Conservation (phyloP, 2,797 vertebrate species). For the Tarsius wallacei region DNA sequence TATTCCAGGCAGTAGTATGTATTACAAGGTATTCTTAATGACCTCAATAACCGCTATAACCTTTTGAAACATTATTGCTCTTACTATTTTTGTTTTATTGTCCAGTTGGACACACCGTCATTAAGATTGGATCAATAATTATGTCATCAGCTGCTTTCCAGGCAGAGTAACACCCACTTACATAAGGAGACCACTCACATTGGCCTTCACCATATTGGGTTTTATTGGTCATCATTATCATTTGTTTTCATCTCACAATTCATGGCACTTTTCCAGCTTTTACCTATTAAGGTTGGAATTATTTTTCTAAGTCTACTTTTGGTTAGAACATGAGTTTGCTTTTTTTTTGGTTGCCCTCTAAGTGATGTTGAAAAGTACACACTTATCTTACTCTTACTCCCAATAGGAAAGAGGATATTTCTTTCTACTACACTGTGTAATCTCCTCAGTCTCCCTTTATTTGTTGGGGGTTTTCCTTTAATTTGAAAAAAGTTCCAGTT, state of each 20-base stretch:
- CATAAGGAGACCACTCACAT: conserved; percentile 46
- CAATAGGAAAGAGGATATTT: not conserved
- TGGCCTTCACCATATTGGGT: conserved; percentile 35
- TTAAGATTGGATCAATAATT: conserved; percentile 60
- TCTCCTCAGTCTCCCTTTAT: not conserved
- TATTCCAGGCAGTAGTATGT: conserved; percentile 51
- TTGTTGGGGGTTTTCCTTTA: conserved; percentile 41
- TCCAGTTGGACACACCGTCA: conserved; percentile 32
- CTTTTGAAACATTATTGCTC: conserved; percentile 60
- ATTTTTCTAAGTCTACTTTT: conserved; percentile 59
- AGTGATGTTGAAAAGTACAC: conserved; percentile 41
- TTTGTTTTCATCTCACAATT: conserved; percentile 45
- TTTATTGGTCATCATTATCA: conserved; percentile 39
- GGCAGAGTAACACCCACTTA: conserved; percentile 46
- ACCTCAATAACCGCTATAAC: not conserved
- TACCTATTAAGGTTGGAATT: conserved; percentile 37
- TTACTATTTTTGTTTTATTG: conserved; percentile 64
- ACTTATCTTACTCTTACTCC: not conserved
- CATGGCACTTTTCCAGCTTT: conserved; percentile 28
- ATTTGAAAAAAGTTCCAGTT: not conserved
- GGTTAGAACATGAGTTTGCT: conserved; percentile 58
- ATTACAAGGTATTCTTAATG: conserved; percentile 44
- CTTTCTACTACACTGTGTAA: not conserved
- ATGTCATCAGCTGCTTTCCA: conserved; percentile 36
- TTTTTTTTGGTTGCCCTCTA: conserved; percentile 48